These are phyloP conservation scores for Platysteira castanea DNA, from an alignment of 2,113 vertebrate species.

Conservation along the genomic window DNA sequence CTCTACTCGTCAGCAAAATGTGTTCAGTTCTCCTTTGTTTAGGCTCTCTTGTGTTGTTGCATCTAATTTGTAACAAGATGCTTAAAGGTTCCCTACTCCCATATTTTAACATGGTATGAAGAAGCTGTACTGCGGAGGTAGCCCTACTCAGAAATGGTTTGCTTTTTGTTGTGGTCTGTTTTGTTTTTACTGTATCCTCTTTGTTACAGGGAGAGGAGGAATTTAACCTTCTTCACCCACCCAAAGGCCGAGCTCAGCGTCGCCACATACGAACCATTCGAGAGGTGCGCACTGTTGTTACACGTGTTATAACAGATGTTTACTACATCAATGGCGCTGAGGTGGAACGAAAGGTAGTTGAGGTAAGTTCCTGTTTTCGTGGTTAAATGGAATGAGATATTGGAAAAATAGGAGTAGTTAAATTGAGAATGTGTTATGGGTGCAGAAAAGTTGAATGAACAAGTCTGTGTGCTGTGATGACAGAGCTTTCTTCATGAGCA, in stretches of 20 bases:
- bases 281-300: slow-evolving; percentile 91
- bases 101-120: neutral
- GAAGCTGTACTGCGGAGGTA: neutral
- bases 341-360: slow-evolving; percentile 89
- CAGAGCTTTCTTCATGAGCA: neutral
- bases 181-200: neutral
- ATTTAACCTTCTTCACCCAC: slow-evolving; percentile 72
- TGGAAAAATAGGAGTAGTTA: neutral
- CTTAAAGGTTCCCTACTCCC: neutral
- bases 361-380: slow-evolving; percentile 69
- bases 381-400: neutral
- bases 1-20: neutral
- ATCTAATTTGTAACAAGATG: neutral
- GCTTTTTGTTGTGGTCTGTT: neutral
- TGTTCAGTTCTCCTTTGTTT: neutral
- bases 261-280: slow-evolving; percentile 89
- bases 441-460: neutral
- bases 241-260: slow-evolving; percentile 72
- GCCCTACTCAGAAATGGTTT: neutral
- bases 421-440: neutral
- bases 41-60: neutral
- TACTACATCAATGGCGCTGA: slow-evolving; percentile 91
- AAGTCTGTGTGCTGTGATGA: neutral
- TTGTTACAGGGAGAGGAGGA: slow-evolving; percentile 73
- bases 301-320: slow-evolving; percentile 90